Evolutionary conservation across 2,113 vertebrate genomes (phyloP), one percentile per base, ranked within the genome.

Genomic region (Lucifuga dentata): DNA sequence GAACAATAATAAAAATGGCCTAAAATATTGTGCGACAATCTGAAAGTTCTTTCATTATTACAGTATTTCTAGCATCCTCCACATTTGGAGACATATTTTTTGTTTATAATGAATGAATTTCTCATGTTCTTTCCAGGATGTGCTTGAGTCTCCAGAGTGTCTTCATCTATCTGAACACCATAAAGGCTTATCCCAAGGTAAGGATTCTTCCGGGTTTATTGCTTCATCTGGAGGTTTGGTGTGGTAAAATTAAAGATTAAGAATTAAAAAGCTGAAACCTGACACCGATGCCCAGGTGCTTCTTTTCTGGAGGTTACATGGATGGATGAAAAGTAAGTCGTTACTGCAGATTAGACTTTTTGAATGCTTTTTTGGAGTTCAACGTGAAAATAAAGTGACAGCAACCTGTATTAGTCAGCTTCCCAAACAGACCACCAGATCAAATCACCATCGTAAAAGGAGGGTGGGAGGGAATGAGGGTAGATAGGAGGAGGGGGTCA

Each of bases 171-270:
- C 46, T 56, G 59, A 63, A 63, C 58, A 59, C 15, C 69, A 56
- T 10, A 68, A 66, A 77, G 44, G 9, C 23, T 63, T 76, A 32
- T 63, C 53, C 49, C 69, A 78, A 65, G 73, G 82, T 88, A 79
- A 32, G 29, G 19, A 17, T 4, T 21, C 19, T 5, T 20, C 26
- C 26, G 3, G 36, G 5, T 32, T 13, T 12, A 59, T 17, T 38
- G 11, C 16, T 17, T 33, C 16, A 7, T 15, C 17, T 20, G 17
- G 43, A 5, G 26, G 26, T 29, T 29, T 29, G 26, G 7, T 7
- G 3, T 29, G 26, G 3, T 29, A 7, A 29, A 29, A 29, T 29
- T 29, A 29, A 5, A 3, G 3, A 29, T 29, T 29, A n/a, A n/a
- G n/a, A n/a, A n/a, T n/a, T n/a, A n/a, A n/a, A n/a, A n/a, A n/a